phyloP scores from a whole-genome alignment of 1,140 invertebrate genomes.

The Epicauta chinensis region DNA sequence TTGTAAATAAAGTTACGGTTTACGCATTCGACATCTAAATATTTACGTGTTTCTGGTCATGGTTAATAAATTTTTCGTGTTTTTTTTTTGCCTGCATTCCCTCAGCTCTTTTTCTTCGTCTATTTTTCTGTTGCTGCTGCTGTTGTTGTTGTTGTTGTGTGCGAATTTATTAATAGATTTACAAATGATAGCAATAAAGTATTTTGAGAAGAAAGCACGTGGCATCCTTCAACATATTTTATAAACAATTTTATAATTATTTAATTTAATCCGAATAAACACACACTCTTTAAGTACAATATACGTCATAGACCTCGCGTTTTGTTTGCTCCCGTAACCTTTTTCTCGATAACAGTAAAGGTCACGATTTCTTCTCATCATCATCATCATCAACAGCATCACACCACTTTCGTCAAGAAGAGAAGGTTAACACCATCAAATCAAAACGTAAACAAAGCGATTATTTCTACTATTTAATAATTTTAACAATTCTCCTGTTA shows the following conservation, averaged over 20 bases:
- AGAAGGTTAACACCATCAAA: neutral
- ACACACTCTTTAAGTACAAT: neutral
- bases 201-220: too few relatives aligned
- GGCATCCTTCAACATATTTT: too few relatives aligned
- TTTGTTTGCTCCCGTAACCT: conserved; percentile 9
- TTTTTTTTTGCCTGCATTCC: too few relatives aligned
- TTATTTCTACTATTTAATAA: too few relatives aligned
- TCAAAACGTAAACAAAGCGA: neutral
- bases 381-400: neutral
- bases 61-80: conserved; percentile 6
- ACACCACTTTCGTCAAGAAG: conserved; percentile 2
- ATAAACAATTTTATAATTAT: too few relatives aligned
- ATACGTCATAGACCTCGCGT: conserved; percentile 13
- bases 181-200: too few relatives aligned
- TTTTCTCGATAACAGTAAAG: conserved; percentile 6
- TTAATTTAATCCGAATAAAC: too few relatives aligned
- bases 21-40: conserved; percentile 17
- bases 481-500: too few relatives aligned
- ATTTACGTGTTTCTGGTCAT: conserved; percentile 16
- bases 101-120: too few relatives aligned
- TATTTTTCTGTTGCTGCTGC: too few relatives aligned
- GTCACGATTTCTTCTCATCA: conserved; percentile 8
- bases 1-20: conserved; percentile 17
- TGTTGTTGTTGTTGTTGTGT: too few relatives aligned
- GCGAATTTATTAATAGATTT: too few relatives aligned